A percentile compares a stretch with the other conserved stretches of the same genome.
These are phyloP conservation scores for Forbesichthys papilliferus DNA, from an alignment of 2,113 vertebrate species.

Conservation along the genomic window DNA sequence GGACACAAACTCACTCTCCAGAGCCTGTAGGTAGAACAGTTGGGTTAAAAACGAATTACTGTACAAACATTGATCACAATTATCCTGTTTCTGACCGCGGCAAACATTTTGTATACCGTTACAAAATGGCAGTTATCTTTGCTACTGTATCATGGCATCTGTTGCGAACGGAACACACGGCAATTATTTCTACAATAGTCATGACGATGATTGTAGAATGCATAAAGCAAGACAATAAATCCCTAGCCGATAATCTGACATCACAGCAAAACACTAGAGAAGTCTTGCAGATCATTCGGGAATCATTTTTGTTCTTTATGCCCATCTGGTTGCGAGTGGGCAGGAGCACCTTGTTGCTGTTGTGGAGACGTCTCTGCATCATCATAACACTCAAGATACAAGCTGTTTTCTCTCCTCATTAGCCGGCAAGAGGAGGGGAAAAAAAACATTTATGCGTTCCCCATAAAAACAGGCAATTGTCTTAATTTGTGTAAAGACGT, in stretches of 20 bases:
- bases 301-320: constrained; percentile 64
- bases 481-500: constrained; percentile 96
- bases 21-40: constrained; percentile 77
- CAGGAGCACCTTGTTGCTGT: constrained; percentile 49
- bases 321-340: constrained; percentile 32
- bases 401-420: constrained; percentile 85
- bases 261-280: constrained; percentile 53
- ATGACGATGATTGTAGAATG: background rate
- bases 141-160: background rate
- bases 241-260: constrained; percentile 58
- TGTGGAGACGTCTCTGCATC: constrained; percentile 46
- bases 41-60: background rate
- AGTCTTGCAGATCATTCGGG: constrained; percentile 61
- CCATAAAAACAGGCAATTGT: constrained; percentile 95
- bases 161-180: constrained; percentile 31
- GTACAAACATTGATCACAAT: background rate
- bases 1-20: constrained; percentile 99
- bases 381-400: constrained; percentile 55
- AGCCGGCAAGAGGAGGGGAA: constrained; percentile 77
- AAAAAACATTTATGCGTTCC: constrained; percentile 85
- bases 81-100: constrained; percentile 10
- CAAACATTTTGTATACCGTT: constrained; percentile 29
- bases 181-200: constrained; percentile 51
- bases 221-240: constrained; percentile 43
- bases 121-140: constrained; percentile 42